Conservation (phyloP, 2,113 vertebrate genomes). For the Anolis sagrei region DNA sequence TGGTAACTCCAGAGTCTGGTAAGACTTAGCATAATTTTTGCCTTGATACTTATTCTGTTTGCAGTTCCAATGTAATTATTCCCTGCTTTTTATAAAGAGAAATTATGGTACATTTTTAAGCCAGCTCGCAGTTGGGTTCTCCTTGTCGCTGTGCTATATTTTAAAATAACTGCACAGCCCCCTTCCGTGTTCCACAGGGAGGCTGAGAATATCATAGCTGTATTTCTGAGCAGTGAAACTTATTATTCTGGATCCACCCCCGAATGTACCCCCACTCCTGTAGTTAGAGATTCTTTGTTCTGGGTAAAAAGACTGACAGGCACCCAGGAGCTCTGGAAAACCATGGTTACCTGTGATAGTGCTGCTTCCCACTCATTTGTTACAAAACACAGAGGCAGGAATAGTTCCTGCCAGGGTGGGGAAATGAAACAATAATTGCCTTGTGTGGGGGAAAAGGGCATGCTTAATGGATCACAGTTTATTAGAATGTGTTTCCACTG, state of each 20-base stretch:
- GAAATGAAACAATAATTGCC: neutral
- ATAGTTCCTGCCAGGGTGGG: neutral
- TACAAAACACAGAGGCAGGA: conserved; percentile 9
- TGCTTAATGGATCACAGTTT: neutral
- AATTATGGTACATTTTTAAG: conserved; percentile 11
- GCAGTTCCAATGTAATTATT: conserved; percentile 28
- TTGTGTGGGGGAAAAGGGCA: neutral
- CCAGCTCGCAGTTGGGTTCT: conserved; percentile 13
- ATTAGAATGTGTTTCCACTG: neutral
- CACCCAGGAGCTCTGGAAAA: conserved; percentile 59
- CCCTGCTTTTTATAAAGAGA: conserved; percentile 19
- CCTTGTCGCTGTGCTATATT: neutral
- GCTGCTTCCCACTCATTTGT: conserved; percentile 66
- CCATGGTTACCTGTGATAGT: conserved; percentile 74
- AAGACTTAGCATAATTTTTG: conserved; percentile 56
- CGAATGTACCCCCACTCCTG: conserved; percentile 37
- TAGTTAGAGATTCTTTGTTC: conserved; percentile 55
- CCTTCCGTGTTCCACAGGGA: neutral
- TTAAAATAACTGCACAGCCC: conserved; percentile 1
- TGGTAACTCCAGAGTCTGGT: conserved; percentile 90
- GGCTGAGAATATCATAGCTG: neutral
- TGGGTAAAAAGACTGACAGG: conserved; percentile 47
- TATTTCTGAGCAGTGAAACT: conserved; percentile 41
- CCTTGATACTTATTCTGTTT: neutral
- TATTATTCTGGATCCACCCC: conserved; percentile 54